Evolutionary conservation across 2,113 vertebrate genomes (phyloP).

Genomic region (Pedetes capensis): DNA sequence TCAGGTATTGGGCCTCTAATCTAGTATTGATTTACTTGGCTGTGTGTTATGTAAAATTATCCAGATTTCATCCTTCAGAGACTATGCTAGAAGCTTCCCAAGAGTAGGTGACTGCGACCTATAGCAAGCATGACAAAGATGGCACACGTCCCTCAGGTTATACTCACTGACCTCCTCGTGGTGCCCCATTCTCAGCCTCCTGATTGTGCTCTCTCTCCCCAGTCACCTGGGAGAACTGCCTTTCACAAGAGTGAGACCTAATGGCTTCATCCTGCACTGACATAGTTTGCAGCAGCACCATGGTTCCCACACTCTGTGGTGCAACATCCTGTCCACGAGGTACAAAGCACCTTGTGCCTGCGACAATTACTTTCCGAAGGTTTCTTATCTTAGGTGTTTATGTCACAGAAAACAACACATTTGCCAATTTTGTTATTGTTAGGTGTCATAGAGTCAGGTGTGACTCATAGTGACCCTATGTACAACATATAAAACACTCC

Average conservation of each 20-base stretch:
- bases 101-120: constrained; percentile 9
- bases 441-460: too few species aligned
- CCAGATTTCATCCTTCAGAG: background rate
- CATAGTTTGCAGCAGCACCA: accelerated
- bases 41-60: background rate
- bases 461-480: too few species aligned
- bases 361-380: background rate
- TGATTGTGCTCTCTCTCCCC: background rate
- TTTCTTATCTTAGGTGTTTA: background rate
- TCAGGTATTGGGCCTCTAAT: background rate
- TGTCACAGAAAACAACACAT: background rate
- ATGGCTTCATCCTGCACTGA: background rate
- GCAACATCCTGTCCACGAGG: accelerated
- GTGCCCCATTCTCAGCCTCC: background rate
- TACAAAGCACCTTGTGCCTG: background rate
- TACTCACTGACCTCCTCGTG: background rate
- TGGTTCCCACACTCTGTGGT: accelerated
- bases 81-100: background rate
- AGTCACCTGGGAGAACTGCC: background rate
- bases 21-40: background rate
- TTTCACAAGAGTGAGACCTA: background rate
- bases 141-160: background rate
- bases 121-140: background rate
- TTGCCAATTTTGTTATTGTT: background rate
- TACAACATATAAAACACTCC: too few species aligned